Evolutionary conservation across 2,113 vertebrate species (phyloP), one percentile per base, ranked within the genome.

Genomic region (Pygoscelis antarcticus): DNA sequence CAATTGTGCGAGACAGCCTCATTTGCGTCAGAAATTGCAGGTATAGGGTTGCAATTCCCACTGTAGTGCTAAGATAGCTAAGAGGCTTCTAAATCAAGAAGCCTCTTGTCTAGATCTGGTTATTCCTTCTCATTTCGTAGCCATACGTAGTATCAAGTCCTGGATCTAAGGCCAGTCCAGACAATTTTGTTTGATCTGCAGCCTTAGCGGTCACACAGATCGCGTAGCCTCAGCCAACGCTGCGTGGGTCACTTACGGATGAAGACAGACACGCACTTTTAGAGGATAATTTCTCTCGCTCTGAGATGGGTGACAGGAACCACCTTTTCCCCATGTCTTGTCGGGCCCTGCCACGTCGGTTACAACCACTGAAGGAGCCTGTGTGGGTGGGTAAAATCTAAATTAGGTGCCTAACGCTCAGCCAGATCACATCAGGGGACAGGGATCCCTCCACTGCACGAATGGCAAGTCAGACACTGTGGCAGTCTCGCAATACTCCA

Each of bases 201-300:
- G 79, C 47, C 26, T 47, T 6, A 30, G 36, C 3, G 5, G 25
- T 22, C 36, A 16, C 19, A 21, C 34, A 27, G 74, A 21, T 18
- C 2, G 1, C 1, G 0, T 3, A 42, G 55, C 23, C 75, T 51
- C 69, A 49, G 52, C n/a, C 27, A 23, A 0, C 0, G 6, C 54
- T 13, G 9, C 4, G 44, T 15, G 40, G 27, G 20, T 38, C 54
- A 36, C 46, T 60, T 5, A 29, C 1, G 3, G 22, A 18, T 6
- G 29, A 38, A 80, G 51, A 25, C 13, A 71, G 42, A 54, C 6
- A 38, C 0, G 0, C 10, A 7, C 5, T 69, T 80, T 49, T 36
- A 72, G 11, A 65, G 11, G 18, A 26, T 30, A 60, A 89, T 71
- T 82, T 62, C 16, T 38, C 25, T 58, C 27, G 8, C 25, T 55